Evolutionary conservation across 37 sponge, comb jelly and placozoan genomes (phyloP), one percentile per base, ranked within the genome.

Genomic region (Aplysina aerophoba): DNA sequence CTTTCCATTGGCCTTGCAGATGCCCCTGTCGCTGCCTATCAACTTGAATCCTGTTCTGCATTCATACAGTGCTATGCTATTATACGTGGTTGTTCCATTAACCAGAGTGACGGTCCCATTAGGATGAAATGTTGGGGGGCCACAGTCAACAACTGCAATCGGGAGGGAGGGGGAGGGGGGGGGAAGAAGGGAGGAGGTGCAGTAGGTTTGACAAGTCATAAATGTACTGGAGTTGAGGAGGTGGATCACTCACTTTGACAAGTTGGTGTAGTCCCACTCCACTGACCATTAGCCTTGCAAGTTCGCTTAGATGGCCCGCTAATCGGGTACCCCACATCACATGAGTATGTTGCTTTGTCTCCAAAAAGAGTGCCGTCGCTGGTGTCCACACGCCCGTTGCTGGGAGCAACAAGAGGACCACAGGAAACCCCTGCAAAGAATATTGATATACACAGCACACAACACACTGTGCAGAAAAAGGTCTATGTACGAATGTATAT

Each of bases 1-100:
- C 15, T 61, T 15, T 16, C 85, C 88, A 81, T 81, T 65, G 34
- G 28, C 79, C 57, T 85, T 83, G 56, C 94, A 93, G 1, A 31
- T 41, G 57, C 86, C 64, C 19, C 27, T 39, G 25, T 13, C 21
- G 54, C 89, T 88, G 31, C 30, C 41, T 11, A 71, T 57, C 20
- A 84, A 81, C 12, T 39, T 53, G 73, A 56, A 89, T 0, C 90
- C 93, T 0, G 22, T 20, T 21, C 44, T 89, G 71, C 93, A 93
- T 21, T 36, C 25, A 54, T 89, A 93, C 8, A 65, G 54, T 28
- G 81, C 93, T 40, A 17, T 85, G 63, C 85, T 35, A 35, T 82
- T 82, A 38, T 85, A 62, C 6, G 85, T 85, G 12, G 88, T 87
- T 11, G 6, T 44, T 0, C 64, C 65, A 85, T 25, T 81, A 0